These are phyloP conservation scores for Morpho deidamia DNA, from an alignment of 2,888 invertebrate genomes.

Conservation along the genomic window DNA sequence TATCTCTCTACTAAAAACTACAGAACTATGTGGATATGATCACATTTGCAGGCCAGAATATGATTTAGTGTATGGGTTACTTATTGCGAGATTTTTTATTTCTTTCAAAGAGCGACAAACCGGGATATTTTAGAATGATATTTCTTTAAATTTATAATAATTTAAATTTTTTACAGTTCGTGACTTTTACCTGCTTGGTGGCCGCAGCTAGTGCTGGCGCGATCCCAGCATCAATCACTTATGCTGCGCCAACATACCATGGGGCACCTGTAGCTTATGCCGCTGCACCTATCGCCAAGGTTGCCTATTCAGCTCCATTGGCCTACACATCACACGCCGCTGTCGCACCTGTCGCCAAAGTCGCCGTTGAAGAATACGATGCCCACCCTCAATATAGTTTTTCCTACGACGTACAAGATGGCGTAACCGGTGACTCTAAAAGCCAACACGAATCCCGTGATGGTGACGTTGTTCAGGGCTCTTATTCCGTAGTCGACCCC, in stretches of 20 bases:
- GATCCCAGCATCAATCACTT: conserved; percentile 37
- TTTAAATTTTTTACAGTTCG: conserved; percentile 47
- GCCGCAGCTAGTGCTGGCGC: conserved; percentile 54
- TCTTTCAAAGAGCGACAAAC: no score
- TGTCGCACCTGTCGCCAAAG: conserved; percentile 42
- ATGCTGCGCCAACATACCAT: conserved; percentile 40
- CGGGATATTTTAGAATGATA: no score
- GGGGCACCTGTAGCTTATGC: conserved; percentile 39
- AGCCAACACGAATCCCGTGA: conserved; percentile 70
- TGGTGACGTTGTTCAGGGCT: conserved; percentile 73
- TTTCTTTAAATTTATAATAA: neutral
- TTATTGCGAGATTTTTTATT: no score
- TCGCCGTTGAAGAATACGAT: conserved; percentile 65
- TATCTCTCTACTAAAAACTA: no score
- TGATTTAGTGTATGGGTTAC: no score
- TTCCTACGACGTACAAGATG: conserved; percentile 64
- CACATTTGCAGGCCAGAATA: no score
- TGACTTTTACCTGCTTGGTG: conserved; percentile 60
- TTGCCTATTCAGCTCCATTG: conserved; percentile 38
- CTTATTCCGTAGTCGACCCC: conserved; percentile 61
- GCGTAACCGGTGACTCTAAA: conserved; percentile 68
- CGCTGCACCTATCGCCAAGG: conserved; percentile 31
- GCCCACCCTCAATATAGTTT: conserved; percentile 77
- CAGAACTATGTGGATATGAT: no score
- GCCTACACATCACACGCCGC: conserved; percentile 43